Percentiles rank a stretch among this genome's conserved stretches.
phyloP scores from a whole-genome alignment of 2,113 vertebrate genomes.

The Grallaria varia region DNA sequence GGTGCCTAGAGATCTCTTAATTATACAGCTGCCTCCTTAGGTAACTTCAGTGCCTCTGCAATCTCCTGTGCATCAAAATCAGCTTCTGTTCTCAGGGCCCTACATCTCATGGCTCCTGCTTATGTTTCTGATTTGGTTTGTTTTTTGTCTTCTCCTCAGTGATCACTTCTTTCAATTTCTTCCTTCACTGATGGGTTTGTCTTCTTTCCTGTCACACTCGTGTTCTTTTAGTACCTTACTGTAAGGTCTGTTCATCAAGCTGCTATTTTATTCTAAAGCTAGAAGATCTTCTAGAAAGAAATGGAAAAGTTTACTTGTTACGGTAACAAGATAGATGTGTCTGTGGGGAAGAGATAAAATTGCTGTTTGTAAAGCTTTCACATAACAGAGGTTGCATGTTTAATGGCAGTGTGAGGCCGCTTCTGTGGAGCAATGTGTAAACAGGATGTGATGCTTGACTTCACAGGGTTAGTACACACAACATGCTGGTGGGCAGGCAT shows the following conservation, averaged over 20 bases:
- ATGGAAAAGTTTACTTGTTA: not conserved
- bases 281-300: not conserved
- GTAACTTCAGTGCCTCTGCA: not conserved
- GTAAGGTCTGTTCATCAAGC: not conserved
- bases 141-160: not conserved
- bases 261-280: not conserved
- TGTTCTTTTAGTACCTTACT: not conserved
- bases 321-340: not conserved
- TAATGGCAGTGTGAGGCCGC: not conserved
- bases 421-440: not conserved
- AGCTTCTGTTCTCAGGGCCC: not conserved
- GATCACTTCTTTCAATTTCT: not conserved
- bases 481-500: not conserved
- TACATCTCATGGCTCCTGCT: not conserved
- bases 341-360: not conserved
- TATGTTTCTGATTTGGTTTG: not conserved
- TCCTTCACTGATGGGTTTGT: not conserved
- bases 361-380: not conserved
- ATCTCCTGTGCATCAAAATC: not conserved
- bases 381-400: not conserved
- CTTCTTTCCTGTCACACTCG: not conserved
- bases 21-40: not conserved
- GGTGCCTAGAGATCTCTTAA: not conserved
- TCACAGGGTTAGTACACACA: not conserved
- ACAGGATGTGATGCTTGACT: not conserved